Evolutionary conservation across 2,888 invertebrate species (phyloP), one percentile per base, ranked within the genome.

Genomic region (Agonopterix alstromeriana): DNA sequence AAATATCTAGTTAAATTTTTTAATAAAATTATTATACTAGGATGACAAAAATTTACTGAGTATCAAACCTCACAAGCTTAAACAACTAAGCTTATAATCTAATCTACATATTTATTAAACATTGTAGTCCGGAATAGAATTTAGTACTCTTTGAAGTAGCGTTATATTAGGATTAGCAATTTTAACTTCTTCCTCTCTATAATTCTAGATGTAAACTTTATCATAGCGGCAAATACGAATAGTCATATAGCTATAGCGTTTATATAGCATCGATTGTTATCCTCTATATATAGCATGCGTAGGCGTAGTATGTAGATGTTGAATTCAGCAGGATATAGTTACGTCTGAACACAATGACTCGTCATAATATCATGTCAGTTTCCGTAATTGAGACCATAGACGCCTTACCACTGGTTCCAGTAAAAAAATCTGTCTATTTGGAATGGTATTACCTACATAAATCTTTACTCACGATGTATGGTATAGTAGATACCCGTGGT

Each of bases 91-190:
- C 68, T 74, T 66, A 63, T 71, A 72, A 76, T 67, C 66, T 67
- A 61, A 75, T 78, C 70, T 74, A 61, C 74, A 78, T 77, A 73
- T 73, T 74, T 77, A 78, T 76, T 70, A 69, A 73, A 77, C 70
- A 71, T 70, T 67, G 68, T 80, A 79, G 77, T 59, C 73, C 61
- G 68, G 49, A 17, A 49, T 58, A 59, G 51, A 41, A 35, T 42
- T 36, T 45, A 45, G 27, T 49, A 44, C 61, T 61, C 60, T 66
- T 59, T 60, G 55, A 60, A 54, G 67, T 69, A 71, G 70, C 55
- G 53, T 58, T 58, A 63, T 61, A 55, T 67, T 77, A 73, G 68
- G 60, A 51, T 49, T 70, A 70, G 69, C 54, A 51, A 50, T 65
- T 66, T 70, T 57, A 55, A 59, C 70, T 69, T 71, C 60, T 68